Conservation (phyloP, 1,140 invertebrate genomes). For the Papilio polytes region DNA sequence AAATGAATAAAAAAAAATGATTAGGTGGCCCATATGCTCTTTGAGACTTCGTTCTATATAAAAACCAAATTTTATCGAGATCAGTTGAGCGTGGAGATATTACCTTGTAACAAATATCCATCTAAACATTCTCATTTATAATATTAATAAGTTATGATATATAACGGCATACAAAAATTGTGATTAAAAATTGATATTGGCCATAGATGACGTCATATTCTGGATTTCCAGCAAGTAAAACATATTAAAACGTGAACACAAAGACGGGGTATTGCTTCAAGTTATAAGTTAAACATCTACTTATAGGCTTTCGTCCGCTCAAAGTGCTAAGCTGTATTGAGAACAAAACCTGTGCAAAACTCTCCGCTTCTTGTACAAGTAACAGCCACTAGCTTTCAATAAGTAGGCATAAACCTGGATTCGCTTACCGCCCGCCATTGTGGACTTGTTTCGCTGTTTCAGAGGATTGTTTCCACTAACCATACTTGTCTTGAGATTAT, state of each 20-base stretch:
- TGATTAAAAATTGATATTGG: no score
- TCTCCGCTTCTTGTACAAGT: slow-evolving; percentile 40
- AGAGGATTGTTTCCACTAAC: slow-evolving; percentile 4
- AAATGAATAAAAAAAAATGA: no score
- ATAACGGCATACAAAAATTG: no score
- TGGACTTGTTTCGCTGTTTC: slow-evolving; percentile 27
- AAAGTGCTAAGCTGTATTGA: slow-evolving; percentile 47
- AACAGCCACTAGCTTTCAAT: slow-evolving; percentile 47
- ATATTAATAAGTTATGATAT: no score
- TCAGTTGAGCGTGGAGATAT: no score
- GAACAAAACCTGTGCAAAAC: slow-evolving; percentile 47
- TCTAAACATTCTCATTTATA: no score
- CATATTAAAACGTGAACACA: slow-evolving; percentile 25
- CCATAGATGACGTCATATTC: neutral
- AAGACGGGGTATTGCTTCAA: slow-evolving; percentile 30
- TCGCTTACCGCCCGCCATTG: slow-evolving; percentile 11
- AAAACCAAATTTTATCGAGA: no score
- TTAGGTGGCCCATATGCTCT: no score
- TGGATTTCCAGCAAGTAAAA: slow-evolving; percentile 27
- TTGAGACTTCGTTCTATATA: no score
- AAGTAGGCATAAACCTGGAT: slow-evolving; percentile 42
- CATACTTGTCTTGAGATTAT: neutral
- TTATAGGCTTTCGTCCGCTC: slow-evolving; percentile 47
- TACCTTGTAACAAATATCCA: no score
- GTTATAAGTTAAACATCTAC: slow-evolving; percentile 42